Evolutionary conservation across 2,797 vertebrate genomes (phyloP).

Genomic region (Anisognathus igniventris): DNA sequence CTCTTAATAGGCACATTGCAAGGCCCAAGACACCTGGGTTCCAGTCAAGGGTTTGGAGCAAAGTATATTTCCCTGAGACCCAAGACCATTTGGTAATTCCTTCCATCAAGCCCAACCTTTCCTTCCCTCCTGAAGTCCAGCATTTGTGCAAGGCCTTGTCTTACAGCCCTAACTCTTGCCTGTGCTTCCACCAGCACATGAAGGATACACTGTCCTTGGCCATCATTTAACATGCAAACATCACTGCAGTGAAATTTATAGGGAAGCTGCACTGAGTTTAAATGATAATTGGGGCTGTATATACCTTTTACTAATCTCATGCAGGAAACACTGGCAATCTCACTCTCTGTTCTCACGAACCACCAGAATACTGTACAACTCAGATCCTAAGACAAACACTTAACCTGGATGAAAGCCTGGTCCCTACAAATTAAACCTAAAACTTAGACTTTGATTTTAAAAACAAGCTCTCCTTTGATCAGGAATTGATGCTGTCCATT

Average conservation of each 20-base stretch:
- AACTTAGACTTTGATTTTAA: not conserved
- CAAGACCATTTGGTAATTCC: not conserved
- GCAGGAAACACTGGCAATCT: not conserved
- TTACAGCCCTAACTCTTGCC: not conserved
- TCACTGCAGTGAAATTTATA: not conserved
- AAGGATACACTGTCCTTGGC: not conserved
- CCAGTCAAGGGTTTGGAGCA: not conserved
- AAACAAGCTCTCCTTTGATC: not conserved
- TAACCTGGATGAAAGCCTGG: not conserved
- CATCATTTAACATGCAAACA: accelerated
- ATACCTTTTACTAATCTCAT: not conserved
- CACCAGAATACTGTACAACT: not conserved
- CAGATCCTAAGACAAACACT: not conserved
- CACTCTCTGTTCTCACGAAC: not conserved
- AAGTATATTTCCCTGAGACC: not conserved
- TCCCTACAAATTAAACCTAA: not conserved
- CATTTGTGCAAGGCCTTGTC: not conserved
- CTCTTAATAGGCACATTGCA: not conserved
- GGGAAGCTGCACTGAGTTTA: not conserved
- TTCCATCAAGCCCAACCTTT: not conserved
- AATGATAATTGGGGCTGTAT: not conserved
- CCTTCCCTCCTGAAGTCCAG: not conserved
- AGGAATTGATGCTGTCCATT: not conserved
- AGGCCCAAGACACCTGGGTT: not conserved
- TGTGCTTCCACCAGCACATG: not conserved